Base-by-base conservation (phyloP, 53 echinoderm and acorn worm species). In the Holothuria scabra region DNA sequence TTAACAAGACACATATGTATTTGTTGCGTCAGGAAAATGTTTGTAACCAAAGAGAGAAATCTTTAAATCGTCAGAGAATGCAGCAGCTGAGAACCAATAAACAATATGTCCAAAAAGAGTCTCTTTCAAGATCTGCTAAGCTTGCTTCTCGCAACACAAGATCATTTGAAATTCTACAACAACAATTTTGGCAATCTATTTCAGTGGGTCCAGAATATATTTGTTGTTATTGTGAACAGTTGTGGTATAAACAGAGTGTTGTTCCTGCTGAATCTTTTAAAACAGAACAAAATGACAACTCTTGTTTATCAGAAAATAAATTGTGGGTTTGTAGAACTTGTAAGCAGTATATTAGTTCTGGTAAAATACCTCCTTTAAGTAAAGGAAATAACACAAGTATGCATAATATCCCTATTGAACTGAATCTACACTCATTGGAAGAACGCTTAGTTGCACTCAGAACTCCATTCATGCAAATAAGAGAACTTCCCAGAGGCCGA, bases 381-480 rank as follows among this genome's bases (percentile, higher is more conserved):
- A 46, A 63, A 33, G 46, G 2, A 64, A 82, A 82, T 9, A 82
- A 82, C 29, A 59, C 64, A 41, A 33, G 18, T 21, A 46, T 82
- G 23, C 2, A 7, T 56, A 48, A 63, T 31, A 46, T 82, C 19
- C 82, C 82, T 19, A 60, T 65, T 34, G 82, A 82, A 24, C 46
- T 82, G 38, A 20, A 33, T 21, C 6, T 8, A 41, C 82, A 59
- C 8, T 59, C 64, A 10, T 46, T 85, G 4, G 87, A 86, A 66
- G 80, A 79, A 80, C 34, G 87, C 52, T 56, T 86, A n/a, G 80
- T 86, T 56, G 80, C 87, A 20, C 29, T 80, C 18, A 66, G 87
- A 67, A 80, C 67, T 13, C 87, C 87, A 34, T 86, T 86, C 59
- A 86, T 86, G 87, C 79, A 86, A 67, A 79, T 86, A 12, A 46